Percentiles rank a stretch among this genome's conserved stretches.
Conservation (phyloP, 2,113 vertebrate genomes). For the Sylvietta virens region DNA sequence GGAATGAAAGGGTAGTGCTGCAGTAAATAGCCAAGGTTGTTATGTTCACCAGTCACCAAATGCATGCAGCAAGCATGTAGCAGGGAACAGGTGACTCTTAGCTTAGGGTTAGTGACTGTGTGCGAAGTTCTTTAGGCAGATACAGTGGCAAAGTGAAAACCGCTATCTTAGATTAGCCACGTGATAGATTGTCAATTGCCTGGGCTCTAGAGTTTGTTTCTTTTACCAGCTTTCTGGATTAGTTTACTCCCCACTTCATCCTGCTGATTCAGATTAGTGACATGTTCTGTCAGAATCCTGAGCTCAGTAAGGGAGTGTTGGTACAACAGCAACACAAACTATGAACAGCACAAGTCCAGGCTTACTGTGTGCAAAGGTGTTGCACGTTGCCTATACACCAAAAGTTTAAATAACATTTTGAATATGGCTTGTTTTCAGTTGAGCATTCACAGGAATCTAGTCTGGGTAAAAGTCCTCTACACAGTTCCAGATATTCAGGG, state of each 20-base stretch:
- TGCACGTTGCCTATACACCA: rapidly evolving
- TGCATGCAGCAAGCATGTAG: neutral
- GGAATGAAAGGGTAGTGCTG: neutral
- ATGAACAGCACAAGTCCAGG: neutral
- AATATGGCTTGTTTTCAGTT: neutral
- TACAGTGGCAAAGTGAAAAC: neutral
- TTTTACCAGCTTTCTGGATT: neutral
- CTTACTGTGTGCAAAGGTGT: neutral
- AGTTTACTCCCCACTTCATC: neutral
- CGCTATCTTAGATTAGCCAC: neutral
- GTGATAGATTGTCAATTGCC: neutral
- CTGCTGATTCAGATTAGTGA: neutral
- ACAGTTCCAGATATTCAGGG: neutral
- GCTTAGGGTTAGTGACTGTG: neutral
- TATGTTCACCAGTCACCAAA: neutral
- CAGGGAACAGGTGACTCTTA: neutral
- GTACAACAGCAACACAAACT: neutral
- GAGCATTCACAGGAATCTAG: neutral
- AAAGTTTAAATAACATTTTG: neutral
- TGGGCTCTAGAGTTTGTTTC: neutral
- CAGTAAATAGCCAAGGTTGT: neutral
- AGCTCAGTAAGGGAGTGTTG: neutral
- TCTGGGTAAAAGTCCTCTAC: neutral
- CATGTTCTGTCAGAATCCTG: neutral
- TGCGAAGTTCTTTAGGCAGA: neutral